phyloP scores from a whole-genome alignment of 2,888 invertebrate species.

The Nomada flava region DNA sequence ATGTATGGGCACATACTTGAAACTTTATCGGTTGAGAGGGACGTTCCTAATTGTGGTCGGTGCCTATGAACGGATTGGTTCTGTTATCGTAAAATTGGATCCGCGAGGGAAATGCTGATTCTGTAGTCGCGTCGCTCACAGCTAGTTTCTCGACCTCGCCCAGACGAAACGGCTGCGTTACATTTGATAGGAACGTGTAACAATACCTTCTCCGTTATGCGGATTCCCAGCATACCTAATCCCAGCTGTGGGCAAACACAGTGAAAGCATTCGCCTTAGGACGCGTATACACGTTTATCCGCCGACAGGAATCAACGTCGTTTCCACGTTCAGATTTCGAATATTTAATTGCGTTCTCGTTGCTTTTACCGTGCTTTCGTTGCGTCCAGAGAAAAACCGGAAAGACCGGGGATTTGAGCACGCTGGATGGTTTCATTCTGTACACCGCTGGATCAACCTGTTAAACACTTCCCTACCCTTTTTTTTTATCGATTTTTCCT shows the following conservation, averaged over 20 bases:
- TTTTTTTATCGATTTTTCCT: too few relatives aligned
- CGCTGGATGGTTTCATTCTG: conserved; percentile 2
- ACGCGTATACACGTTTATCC: conserved; percentile 6
- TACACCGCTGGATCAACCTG: not conserved
- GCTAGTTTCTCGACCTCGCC: not conserved
- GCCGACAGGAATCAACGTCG: conserved; percentile 6
- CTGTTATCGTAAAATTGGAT: not conserved
- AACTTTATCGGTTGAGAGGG: not conserved
- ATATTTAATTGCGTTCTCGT: conserved; percentile 22
- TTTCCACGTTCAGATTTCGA: conserved; percentile 39
- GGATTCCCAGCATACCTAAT: conserved; percentile 62
- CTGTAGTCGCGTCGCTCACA: not conserved
- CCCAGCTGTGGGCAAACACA: conserved; percentile 20
- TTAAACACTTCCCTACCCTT: not conserved
- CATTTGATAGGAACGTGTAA: conserved; percentile 47
- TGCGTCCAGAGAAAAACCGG: conserved; percentile 24
- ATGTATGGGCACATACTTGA: too few relatives aligned
- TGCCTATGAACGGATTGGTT: too few relatives aligned
- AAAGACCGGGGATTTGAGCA: conserved; percentile 13
- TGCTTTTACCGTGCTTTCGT: conserved; percentile 25
- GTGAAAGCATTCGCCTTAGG: conserved; percentile 61
- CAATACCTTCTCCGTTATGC: conserved; percentile 56
- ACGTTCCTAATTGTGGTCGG: not conserved
- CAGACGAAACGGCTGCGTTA: conserved; percentile 1
- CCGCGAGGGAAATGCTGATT: not conserved